Base-by-base conservation (phyloP, 1,140 invertebrate species). In the Phymorhynchus buccinoides region DNA sequence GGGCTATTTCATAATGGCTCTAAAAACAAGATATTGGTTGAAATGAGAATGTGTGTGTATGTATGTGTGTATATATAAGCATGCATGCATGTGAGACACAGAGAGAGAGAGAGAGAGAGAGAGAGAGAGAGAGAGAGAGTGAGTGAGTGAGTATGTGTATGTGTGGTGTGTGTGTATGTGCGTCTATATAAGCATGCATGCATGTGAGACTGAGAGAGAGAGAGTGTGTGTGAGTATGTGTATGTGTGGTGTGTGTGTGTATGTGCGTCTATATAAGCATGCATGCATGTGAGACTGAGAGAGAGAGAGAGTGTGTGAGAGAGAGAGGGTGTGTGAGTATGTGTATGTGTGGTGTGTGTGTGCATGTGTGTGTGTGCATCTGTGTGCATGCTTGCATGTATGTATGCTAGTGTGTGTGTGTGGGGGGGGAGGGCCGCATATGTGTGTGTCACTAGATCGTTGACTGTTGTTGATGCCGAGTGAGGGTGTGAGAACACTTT, bases 181-280 rank as follows among this genome's bases (percentile, higher is more conserved):
- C 41, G 22, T 48, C 42, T 39, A n/a, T 79, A 44, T n/a, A 27
- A 52, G 77, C 22, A 12, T 52, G 42, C 22, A 27, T 52, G 77
- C 32, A 16, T 35, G 44, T 32, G 41, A n/a, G n/a, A n/a, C 4
- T 6, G n/a, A 14, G 41, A 39, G 37, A 39, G 41, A 39, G 75
- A 39, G 41, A 39, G 75, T 52, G 77, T 52, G 42, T 79, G 42
- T 79, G 77, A 30, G 77, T 79, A 27, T 79, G 42, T 79, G 42
- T 82, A 22, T 82, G 62, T 82, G 42, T 52, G 77, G n/a, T 79
- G 77, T 35, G 77, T 79, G 42, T 30, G 77, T 79, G 77, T 41
- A 32, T 79, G 77, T 79, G 77, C 52, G 77, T 79, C 6, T 79
- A n/a, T n/a, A n/a, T n/a, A n/a, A n/a, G n/a, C n/a, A n/a, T n/a